These are phyloP conservation scores for Rhingia rostrata DNA, from an alignment of 2,888 invertebrate species.

Conservation along the genomic window DNA sequence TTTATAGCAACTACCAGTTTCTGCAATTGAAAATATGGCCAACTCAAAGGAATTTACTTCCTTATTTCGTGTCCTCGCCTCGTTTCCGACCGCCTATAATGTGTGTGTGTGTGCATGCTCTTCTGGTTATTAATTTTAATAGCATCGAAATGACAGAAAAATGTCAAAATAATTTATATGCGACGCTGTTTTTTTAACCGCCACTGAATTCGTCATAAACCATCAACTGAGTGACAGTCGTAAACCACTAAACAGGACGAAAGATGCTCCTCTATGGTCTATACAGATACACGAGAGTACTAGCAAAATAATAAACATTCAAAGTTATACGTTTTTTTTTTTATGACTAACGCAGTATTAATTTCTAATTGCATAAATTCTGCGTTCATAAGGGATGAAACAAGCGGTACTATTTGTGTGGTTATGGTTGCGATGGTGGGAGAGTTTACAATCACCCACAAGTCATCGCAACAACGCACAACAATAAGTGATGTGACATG, in stretches of 20 bases:
- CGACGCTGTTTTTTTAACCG: slow-evolving; percentile 62
- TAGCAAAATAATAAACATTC: slow-evolving; percentile 53
- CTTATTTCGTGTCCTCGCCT: background rate
- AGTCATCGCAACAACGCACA: slow-evolving; percentile 7
- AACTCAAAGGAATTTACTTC: background rate
- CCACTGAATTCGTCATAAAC: slow-evolving; percentile 64
- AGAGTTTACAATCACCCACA: slow-evolving; percentile 61
- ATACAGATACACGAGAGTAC: background rate
- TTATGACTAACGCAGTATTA: slow-evolving; percentile 73
- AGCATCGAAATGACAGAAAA: slow-evolving; percentile 70
- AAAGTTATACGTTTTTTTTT: slow-evolving; percentile 44
- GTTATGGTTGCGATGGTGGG: slow-evolving; percentile 3
- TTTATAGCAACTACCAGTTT: slow-evolving; percentile 14
- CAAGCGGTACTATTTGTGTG: slow-evolving; percentile 23
- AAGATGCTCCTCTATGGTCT: slow-evolving; percentile 31
- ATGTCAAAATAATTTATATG: slow-evolving; percentile 73
- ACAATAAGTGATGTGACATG: slow-evolving; percentile 64
- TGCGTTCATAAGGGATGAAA: slow-evolving; percentile 48
- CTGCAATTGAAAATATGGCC: slow-evolving; percentile 31
- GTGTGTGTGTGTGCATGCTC: background rate
- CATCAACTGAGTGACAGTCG: slow-evolving; percentile 69
- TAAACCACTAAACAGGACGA: slow-evolving; percentile 62
- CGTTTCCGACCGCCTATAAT: background rate
- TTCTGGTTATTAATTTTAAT: slow-evolving; percentile 72
- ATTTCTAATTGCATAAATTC: slow-evolving; percentile 74